Base-by-base conservation (phyloP, 2,888 invertebrate species). In the Cylindroiulus punctatus region DNA sequence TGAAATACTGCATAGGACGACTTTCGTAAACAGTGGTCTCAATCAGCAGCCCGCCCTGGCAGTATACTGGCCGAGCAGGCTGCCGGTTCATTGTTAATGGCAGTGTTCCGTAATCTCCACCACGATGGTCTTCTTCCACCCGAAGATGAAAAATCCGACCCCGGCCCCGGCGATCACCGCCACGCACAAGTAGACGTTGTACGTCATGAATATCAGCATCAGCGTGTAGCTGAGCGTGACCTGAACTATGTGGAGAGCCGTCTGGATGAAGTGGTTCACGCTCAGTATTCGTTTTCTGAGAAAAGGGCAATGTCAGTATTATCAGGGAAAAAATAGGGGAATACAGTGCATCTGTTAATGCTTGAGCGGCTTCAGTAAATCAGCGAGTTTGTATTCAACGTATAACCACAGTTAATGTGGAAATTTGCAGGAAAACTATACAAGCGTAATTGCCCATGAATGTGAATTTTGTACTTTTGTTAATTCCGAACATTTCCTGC, bases 181-280 rank as follows among this genome's bases (percentile, higher is more conserved):
- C 84, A 96, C 91, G 91, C 97, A 97, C 87, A 98, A 93, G 96
- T 97, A 98, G 26, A 95, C 94, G 90, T 98, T 98, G 93, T 97
- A 98, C 0, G 98, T 98, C 98, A 98, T 98, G 91, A 98, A 98
- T 89, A 98, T 96, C 91, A 98, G 92, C 98, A 98, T 98, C 85
- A 98, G 93, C 91, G 97, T 95, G 92, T 98, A 98, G 89, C 97
- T 96, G 88, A 98, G 92, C 87, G 96, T 93, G 90, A 98, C 96
- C 88, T 92, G 92, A 30, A 98, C 90, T 88, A 97, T 94, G 90
- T 98, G 98, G 26, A 98, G 93, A 84, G 94, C 91, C 22, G 98
- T 97, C 92, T 98, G 98, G 91, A 95, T 94, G 86, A 94, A 93
- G 91, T 98, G 98, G 90, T 95, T 94, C 89, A 92, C 91, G 89